Percentiles rank a stretch among this genome's conserved stretches.
Conservation (phyloP, 2,888 invertebrate genomes). For the Mythimna pallens region DNA sequence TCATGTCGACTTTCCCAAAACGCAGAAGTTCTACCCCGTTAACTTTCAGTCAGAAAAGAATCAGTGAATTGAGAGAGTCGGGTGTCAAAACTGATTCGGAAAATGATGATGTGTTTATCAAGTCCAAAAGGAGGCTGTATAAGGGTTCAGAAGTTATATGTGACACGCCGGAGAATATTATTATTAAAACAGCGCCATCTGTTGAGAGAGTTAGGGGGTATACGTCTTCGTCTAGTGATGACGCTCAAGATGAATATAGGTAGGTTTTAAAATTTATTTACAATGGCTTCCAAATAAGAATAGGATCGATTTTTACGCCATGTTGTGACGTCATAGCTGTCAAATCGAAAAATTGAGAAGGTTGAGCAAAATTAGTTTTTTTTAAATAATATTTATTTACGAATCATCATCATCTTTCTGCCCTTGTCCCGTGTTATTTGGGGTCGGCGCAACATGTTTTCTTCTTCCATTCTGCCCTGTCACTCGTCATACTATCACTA, state of each 20-base stretch:
- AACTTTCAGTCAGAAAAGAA: constrained; percentile 71
- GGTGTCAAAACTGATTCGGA: constrained; percentile 84
- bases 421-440: too few relatives aligned
- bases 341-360: too few relatives aligned
- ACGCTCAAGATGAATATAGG: constrained; percentile 60
- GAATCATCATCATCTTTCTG: too few relatives aligned
- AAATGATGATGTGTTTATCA: constrained; percentile 75
- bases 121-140: constrained; percentile 48
- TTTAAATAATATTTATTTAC: too few relatives aligned
- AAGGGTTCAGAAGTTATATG: constrained; percentile 75
- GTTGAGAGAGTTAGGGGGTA: constrained; percentile 77
- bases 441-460: too few relatives aligned
- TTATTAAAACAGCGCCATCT: constrained; percentile 87
- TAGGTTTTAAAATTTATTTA: constrained; percentile 28
- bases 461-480: too few relatives aligned
- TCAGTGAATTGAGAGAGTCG: constrained; percentile 75
- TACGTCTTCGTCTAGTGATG: constrained; percentile 79
- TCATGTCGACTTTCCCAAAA: constrained; percentile 76
- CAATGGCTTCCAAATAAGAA: too few relatives aligned
- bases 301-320: too few relatives aligned
- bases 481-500: too few relatives aligned
- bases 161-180: constrained; percentile 80
- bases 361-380: too few relatives aligned
- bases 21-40: constrained; percentile 82
- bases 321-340: too few relatives aligned